Evolutionary conservation across 2,888 invertebrate species (phyloP).

Genomic region (Mesochorus sp.): DNA sequence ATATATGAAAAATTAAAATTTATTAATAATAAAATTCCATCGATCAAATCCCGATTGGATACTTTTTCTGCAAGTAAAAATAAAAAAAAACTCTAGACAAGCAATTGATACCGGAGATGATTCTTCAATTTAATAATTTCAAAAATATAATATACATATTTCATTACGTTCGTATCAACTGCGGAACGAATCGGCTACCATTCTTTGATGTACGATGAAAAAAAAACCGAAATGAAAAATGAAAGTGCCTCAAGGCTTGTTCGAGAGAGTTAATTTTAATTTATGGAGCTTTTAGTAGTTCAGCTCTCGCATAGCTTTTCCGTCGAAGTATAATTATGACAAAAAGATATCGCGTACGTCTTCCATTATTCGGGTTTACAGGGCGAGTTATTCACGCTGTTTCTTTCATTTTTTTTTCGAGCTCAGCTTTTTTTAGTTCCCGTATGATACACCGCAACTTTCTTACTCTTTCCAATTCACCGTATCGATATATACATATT

Average conservation of each 20-base stretch:
- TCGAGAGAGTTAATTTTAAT: conserved; percentile 5
- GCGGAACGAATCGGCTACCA: background rate
- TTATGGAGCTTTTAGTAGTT: conserved; percentile 20
- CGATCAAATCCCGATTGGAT: no score
- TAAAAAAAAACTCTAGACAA: no score
- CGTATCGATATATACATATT: conserved; percentile 35
- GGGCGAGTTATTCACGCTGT: conserved; percentile 31
- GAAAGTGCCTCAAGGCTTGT: background rate
- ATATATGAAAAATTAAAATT: no score
- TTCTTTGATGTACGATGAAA: background rate
- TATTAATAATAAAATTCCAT: no score
- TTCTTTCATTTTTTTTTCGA: background rate
- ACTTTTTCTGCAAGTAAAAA: no score
- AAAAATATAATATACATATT: no score
- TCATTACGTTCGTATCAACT: no score
- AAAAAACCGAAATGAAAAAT: background rate
- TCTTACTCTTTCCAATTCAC: conserved; percentile 11
- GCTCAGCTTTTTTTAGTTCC: conserved; percentile 5
- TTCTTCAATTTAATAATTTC: no score
- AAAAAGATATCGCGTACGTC: conserved; percentile 27
- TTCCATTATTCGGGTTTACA: conserved; percentile 10
- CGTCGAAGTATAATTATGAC: conserved; percentile 33
- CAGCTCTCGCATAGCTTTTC: conserved; percentile 18
- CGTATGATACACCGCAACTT: background rate
- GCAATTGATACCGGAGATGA: no score